phyloP scores from a whole-genome alignment of 1,140 invertebrate species.

The Nixonia krombeini region DNA sequence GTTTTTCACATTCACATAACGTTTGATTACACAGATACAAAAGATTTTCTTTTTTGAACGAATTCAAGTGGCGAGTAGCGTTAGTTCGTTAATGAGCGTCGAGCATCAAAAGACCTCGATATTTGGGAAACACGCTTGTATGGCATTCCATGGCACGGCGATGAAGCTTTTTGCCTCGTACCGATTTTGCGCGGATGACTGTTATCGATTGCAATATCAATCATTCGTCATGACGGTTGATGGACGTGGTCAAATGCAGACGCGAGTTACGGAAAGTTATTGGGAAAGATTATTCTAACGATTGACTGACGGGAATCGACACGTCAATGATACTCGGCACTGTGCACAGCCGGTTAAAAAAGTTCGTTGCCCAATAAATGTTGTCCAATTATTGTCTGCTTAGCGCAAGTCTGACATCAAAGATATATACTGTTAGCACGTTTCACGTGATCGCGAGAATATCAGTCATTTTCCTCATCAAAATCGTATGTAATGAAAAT shows the following conservation, averaged over 20 bases:
- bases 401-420: no score
- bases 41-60: constrained; percentile 21
- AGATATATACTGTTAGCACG: no score
- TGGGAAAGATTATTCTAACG: constrained; percentile 36
- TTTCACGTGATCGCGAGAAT: no score
- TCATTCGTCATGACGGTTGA: constrained; percentile 48
- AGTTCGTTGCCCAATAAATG: no score
- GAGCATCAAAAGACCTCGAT: constrained; percentile 36
- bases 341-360: no score
- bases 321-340: no score
- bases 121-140: constrained; percentile 26
- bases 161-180: constrained; percentile 28
- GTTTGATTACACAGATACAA: no score
- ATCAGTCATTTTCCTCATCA: no score
- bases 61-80: constrained; percentile 30
- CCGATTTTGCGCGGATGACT: constrained; percentile 16
- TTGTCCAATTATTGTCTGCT: no score
- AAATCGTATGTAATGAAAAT: no score
- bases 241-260: constrained; percentile 53
- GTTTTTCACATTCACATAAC: no score
- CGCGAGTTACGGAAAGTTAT: constrained; percentile 35
- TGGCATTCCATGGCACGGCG: constrained; percentile 12
- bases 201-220: constrained; percentile 49
- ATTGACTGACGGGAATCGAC: constrained; percentile 20
- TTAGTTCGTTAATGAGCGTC: constrained; percentile 22